Evolutionary conservation across 2,888 invertebrate species (phyloP).

Genomic region (Aphidius colemani): DNA sequence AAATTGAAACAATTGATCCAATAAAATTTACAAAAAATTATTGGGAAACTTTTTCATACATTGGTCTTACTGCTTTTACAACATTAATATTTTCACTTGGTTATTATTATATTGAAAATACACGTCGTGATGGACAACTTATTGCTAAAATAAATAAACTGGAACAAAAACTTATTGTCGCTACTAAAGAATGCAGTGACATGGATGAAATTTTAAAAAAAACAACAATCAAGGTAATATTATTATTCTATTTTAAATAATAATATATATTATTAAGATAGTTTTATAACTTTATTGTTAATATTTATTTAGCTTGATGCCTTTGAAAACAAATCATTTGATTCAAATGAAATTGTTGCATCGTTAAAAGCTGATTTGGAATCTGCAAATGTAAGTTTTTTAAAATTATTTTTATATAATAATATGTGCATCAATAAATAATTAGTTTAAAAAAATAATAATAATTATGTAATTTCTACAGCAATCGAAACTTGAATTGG

Average conservation of each 20-base stretch:
- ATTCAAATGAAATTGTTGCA: slow-evolving; percentile 74
- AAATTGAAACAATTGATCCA: slow-evolving; percentile 36
- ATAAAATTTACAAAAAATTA: slow-evolving; percentile 42
- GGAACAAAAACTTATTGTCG: slow-evolving; percentile 67
- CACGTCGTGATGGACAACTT: slow-evolving; percentile 71
- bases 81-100: slow-evolving; percentile 76
- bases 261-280: neutral
- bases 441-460: neutral
- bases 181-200: slow-evolving; percentile 64
- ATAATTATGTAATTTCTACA: slow-evolving; percentile 32
- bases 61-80: slow-evolving; percentile 72
- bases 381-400: slow-evolving; percentile 56
- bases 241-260: slow-evolving; percentile 4
- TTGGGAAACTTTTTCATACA: slow-evolving; percentile 63
- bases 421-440: slow-evolving; percentile 9
- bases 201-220: slow-evolving; percentile 62
- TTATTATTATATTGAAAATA: slow-evolving; percentile 79
- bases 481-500: slow-evolving; percentile 62
- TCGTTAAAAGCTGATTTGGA: slow-evolving; percentile 71
- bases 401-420: slow-evolving; percentile 1
- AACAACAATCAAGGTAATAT: slow-evolving; percentile 52
- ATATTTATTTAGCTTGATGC: slow-evolving; percentile 60
- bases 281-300: neutral
- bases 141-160: slow-evolving; percentile 71
- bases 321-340: slow-evolving; percentile 74